These are phyloP conservation scores for Nothoprocta perdicaria DNA, from an alignment of 2,113 vertebrate species.

Conservation along the genomic window DNA sequence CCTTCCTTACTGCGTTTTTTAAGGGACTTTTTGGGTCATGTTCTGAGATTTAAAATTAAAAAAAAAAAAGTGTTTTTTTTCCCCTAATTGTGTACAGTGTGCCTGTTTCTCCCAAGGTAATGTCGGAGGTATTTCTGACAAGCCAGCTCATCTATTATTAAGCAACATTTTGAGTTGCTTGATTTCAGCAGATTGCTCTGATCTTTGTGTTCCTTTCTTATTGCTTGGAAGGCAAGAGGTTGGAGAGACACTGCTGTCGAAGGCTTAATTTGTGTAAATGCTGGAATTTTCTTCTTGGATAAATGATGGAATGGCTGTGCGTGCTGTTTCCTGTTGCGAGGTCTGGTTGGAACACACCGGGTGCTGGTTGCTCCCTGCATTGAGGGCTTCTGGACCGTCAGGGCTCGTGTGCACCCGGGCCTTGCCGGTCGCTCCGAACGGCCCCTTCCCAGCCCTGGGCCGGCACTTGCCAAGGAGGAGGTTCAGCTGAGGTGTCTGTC, in stretches of 20 bases:
- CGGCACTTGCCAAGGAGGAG: background rate
- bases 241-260: background rate
- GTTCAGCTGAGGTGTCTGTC: background rate
- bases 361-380: background rate
- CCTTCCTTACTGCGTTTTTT: background rate
- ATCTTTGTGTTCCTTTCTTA: background rate
- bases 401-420: background rate
- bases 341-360: background rate
- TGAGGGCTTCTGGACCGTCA: background rate
- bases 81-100: accelerated
- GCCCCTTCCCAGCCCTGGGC: background rate
- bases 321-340: background rate
- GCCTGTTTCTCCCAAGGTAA: background rate
- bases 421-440: background rate
- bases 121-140: background rate
- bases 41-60: no score
- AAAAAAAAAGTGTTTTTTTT: background rate
- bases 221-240: background rate
- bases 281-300: background rate
- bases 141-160: background rate
- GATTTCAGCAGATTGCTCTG: background rate
- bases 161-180: accelerated
- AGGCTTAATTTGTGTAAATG: background rate
- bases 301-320: background rate
- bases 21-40: background rate